Conservation (phyloP, 2,113 vertebrate genomes). For the Illadopsis cleaveri region DNA sequence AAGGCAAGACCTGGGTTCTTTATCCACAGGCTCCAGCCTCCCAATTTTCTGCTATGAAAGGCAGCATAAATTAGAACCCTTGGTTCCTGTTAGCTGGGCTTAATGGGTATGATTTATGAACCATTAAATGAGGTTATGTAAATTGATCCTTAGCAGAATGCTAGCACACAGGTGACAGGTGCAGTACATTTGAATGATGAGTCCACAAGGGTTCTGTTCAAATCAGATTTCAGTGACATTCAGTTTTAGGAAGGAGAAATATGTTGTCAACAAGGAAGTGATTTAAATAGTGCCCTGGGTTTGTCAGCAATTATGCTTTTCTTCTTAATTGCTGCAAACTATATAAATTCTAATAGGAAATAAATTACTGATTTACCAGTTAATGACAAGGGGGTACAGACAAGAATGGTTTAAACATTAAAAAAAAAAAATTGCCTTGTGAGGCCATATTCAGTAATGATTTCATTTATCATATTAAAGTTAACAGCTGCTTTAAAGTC, state of each 20-base stretch:
- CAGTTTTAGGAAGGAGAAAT: slow-evolving; percentile 86
- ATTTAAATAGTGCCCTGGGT: slow-evolving; percentile 87
- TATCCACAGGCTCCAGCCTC: slow-evolving; percentile 99
- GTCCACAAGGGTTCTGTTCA: slow-evolving; percentile 85
- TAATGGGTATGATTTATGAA: slow-evolving; percentile 99
- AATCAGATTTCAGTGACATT: slow-evolving; percentile 88
- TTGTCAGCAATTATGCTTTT: slow-evolving; percentile 86
- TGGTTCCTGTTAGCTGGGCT: slow-evolving; percentile 99
- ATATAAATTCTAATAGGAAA: slow-evolving; percentile 88
- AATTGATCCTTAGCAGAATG: slow-evolving; percentile 99
- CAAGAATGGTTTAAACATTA: slow-evolving; percentile 75
- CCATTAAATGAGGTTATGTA: slow-evolving; percentile 99
- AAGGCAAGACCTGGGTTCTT: slow-evolving; percentile 99
- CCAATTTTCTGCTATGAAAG: slow-evolving; percentile 99
- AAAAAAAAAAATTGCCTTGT: slow-evolving; percentile 67
- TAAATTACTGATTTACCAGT: slow-evolving; percentile 86
- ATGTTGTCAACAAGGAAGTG: slow-evolving; percentile 88
- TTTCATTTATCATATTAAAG: slow-evolving; percentile 72
- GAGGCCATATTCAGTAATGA: slow-evolving; percentile 72
- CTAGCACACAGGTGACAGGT: slow-evolving; percentile 99
- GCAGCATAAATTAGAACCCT: slow-evolving; percentile 99
- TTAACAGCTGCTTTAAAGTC: slow-evolving; percentile 75
- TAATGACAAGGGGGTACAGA: slow-evolving; percentile 83
- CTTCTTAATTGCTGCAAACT: slow-evolving; percentile 86
- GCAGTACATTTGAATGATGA: slow-evolving; percentile 88